Conservation (phyloP, 2,113 vertebrate genomes). For the Indicator indicator region DNA sequence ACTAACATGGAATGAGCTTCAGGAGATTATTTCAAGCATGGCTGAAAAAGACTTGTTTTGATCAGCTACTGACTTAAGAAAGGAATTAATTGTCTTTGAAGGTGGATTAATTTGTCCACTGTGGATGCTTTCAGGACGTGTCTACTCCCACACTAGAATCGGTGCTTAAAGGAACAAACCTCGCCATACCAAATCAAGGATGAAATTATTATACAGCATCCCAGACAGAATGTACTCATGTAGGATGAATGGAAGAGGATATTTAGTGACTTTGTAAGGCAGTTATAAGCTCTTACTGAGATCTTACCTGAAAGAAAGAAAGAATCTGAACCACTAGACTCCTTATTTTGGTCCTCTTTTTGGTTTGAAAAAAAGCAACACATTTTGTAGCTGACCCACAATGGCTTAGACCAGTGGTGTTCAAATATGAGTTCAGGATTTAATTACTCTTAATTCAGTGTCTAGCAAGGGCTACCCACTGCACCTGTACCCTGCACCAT, state of each 20-base stretch:
- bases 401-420: not conserved
- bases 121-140: not conserved
- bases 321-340: not conserved
- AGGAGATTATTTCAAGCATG: not conserved
- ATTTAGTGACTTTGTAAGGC: not conserved
- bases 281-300: not conserved
- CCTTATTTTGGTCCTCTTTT: not conserved
- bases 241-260: not conserved
- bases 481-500: not conserved
- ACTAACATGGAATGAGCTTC: not conserved
- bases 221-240: not conserved
- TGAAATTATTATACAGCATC: not conserved
- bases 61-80: not conserved
- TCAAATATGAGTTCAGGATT: not conserved
- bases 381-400: not conserved
- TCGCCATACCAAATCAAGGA: accelerated
- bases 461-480: not conserved
- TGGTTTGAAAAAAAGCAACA: not conserved
- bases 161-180: not conserved
- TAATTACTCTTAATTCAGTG: not conserved
- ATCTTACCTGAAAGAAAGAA: not conserved
- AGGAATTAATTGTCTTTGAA: not conserved
- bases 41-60: not conserved
- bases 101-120: not conserved
- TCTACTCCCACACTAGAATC: not conserved